These are phyloP conservation scores for Entomobrya multifasciata DNA, from an alignment of 2,888 invertebrate genomes.

Conservation along the genomic window DNA sequence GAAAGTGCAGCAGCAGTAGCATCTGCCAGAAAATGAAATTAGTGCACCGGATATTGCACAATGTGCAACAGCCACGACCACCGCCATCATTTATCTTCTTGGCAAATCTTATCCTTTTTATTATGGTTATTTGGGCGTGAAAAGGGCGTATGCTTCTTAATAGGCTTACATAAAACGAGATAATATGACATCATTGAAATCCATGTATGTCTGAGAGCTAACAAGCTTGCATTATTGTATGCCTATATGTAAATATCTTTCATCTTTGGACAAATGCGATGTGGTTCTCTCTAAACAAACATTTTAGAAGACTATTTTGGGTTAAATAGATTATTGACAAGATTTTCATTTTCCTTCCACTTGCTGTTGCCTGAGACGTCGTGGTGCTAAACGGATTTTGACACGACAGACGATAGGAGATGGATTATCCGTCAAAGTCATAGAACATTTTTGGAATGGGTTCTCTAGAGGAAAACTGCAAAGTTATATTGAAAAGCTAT, in stretches of 20 bases:
- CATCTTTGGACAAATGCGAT: conserved; percentile 21
- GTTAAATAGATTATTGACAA: conserved; percentile 61
- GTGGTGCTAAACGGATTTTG: conserved; percentile 44
- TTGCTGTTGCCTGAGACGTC: not conserved
- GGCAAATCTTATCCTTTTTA: conserved; percentile 33
- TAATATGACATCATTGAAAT: not conserved
- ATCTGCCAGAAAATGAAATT: conserved; percentile 58
- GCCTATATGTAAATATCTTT: conserved; percentile 3
- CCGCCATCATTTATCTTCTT: conserved; percentile 37
- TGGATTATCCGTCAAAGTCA: conserved; percentile 65
- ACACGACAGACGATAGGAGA: conserved; percentile 47
- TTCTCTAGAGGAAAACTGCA: not conserved
- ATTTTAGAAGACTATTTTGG: not conserved
- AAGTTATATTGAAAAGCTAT: not conserved
- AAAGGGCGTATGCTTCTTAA: conserved; percentile 35
- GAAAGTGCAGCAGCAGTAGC: conserved; percentile 13
- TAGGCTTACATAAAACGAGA: conserved; percentile 23
- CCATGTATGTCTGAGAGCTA: not conserved
- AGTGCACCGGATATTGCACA: conserved; percentile 60
- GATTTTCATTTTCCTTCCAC: conserved; percentile 61
- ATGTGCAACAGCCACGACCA: conserved; percentile 38
- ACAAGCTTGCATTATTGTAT: not conserved
- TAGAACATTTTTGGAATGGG: not conserved
- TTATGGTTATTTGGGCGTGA: conserved; percentile 43
- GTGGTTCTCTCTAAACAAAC: not conserved